A percentile compares a stretch with the other conserved stretches of the same genome.
Evolutionary conservation across 2,888 invertebrate species (phyloP).

Genomic region (Mesochorus sp.): DNA sequence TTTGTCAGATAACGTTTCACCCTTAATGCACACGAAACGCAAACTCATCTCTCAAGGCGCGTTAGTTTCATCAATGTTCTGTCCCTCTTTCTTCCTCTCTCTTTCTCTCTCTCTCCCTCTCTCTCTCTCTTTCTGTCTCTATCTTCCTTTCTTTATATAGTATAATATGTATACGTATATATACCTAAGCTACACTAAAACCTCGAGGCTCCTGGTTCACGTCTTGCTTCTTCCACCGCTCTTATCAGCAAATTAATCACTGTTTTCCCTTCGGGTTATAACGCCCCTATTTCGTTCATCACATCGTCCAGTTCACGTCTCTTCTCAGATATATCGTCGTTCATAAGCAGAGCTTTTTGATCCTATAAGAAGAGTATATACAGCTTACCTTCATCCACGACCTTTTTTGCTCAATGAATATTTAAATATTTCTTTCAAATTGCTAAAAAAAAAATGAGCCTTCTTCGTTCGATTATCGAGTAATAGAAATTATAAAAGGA

Average conservation of each 20-base stretch:
- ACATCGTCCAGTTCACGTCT: slow-evolving; percentile 20
- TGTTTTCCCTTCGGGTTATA: slow-evolving; percentile 57
- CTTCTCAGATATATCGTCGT: slow-evolving; percentile 39
- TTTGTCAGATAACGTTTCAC: slow-evolving; percentile 23
- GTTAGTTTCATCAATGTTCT: slow-evolving; percentile 48
- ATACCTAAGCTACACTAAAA: not conserved
- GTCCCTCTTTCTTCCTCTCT: not conserved
- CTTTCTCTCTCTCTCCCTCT: not conserved
- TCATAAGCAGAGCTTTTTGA: slow-evolving; percentile 34
- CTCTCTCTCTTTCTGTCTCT: not conserved
- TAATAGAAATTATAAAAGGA: too few relatives aligned
- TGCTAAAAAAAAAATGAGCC: not conserved
- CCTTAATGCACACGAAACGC: slow-evolving; percentile 35
- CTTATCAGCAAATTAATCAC: slow-evolving; percentile 62
- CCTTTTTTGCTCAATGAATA: not conserved
- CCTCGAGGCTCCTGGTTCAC: slow-evolving; percentile 4
- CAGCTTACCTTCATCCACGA: slow-evolving; percentile 1
- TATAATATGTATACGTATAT: not conserved
- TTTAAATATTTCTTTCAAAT: not conserved
- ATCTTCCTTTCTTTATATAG: not conserved
- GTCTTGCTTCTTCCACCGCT: slow-evolving; percentile 24
- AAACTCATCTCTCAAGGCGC: slow-evolving; percentile 54
- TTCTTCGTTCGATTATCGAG: too few relatives aligned
- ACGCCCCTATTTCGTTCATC: slow-evolving; percentile 33
- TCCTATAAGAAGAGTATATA: not conserved